Evolutionary conservation across 2,113 vertebrate genomes (phyloP).

Genomic region (Saguinus imperator): DNA sequence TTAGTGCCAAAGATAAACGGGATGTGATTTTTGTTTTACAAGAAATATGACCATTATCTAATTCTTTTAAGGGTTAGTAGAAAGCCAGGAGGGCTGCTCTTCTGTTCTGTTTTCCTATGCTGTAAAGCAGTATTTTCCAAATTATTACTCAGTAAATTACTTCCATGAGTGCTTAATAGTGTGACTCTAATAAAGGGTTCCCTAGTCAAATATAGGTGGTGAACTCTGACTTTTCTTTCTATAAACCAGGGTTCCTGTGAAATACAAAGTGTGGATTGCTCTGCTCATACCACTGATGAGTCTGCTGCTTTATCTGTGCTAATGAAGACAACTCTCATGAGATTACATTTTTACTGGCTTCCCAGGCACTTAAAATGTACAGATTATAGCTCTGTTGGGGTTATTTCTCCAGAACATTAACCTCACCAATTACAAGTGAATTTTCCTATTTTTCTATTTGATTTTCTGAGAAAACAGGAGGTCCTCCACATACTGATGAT

Average conservation of each 20-base stretch:
- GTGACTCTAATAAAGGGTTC: not conserved
- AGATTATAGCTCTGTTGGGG: constrained; percentile 44
- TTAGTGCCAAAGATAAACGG: not conserved
- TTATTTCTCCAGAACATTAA: constrained; percentile 64
- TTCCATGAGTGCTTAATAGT: not conserved
- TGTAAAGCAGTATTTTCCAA: not conserved
- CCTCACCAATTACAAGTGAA: constrained; percentile 32
- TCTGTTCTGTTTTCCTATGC: not conserved
- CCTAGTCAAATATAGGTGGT: not conserved
- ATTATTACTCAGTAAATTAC: not conserved
- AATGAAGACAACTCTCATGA: not conserved
- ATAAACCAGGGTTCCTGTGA: not conserved
- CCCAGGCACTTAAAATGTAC: constrained; percentile 8
- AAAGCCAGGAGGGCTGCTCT: not conserved
- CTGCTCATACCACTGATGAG: not conserved
- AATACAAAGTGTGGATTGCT: not conserved
- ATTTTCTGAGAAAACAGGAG: not conserved
- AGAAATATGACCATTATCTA: not conserved
- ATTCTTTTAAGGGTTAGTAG: not conserved
- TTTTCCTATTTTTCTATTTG: constrained; percentile 37
- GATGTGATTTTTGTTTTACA: not conserved
- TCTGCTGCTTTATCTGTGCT: not conserved
- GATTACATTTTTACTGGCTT: constrained; percentile 45
- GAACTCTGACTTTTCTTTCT: not conserved
- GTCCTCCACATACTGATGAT: not conserved